These are phyloP conservation scores for Melanostoma mellinum DNA, from an alignment of 2,888 invertebrate species.

Conservation along the genomic window DNA sequence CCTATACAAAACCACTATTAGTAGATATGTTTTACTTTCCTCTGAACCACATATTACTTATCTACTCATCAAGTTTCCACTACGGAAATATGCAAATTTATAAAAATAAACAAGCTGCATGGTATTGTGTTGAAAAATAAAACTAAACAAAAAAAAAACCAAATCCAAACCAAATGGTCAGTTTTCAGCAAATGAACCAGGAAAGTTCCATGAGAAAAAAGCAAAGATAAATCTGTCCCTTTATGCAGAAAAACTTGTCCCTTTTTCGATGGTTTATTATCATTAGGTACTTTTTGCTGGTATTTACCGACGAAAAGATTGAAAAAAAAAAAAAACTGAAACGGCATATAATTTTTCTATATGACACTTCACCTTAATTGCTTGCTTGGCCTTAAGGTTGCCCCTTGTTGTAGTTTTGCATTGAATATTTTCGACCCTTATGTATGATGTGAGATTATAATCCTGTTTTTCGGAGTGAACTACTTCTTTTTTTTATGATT, in stretches of 20 bases:
- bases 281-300: constrained; percentile 24
- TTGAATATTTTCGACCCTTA: constrained; percentile 55
- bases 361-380: constrained; percentile 72
- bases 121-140: constrained; percentile 17
- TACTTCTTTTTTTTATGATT: constrained; percentile 37
- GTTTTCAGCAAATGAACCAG: not conserved
- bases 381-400: constrained; percentile 65
- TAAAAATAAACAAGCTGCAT: constrained; percentile 66
- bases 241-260: constrained; percentile 19
- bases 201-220: constrained; percentile 60
- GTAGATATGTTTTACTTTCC: constrained; percentile 20
- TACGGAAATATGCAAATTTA: constrained; percentile 64
- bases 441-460: constrained; percentile 4
- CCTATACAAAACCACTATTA: constrained; percentile 63
- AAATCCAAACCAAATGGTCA: constrained; percentile 32
- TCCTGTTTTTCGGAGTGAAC: constrained; percentile 49
- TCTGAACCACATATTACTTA: constrained; percentile 18
- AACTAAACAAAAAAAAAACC: constrained; percentile 14
- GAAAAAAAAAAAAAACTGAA: constrained; percentile 57
- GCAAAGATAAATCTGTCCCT: not conserved
- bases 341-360: constrained; percentile 61
- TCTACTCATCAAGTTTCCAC: constrained; percentile 58
- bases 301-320: constrained; percentile 66
- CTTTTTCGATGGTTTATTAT: constrained; percentile 28
- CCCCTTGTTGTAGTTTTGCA: constrained; percentile 26